Evolutionary conservation across 2,113 vertebrate species (phyloP).

Genomic region (Epinephelus lanceolatus): DNA sequence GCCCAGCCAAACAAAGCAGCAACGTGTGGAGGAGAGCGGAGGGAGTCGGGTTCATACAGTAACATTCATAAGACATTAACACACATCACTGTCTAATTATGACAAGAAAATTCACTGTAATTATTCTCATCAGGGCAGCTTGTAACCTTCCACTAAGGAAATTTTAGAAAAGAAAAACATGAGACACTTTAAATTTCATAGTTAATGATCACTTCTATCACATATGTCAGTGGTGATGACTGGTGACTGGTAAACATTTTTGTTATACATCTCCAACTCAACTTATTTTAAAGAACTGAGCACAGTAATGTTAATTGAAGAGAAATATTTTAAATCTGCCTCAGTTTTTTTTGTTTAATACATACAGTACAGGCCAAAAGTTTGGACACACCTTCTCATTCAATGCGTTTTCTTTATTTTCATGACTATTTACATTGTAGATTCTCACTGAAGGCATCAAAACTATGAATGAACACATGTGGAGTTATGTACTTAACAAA

Average conservation of each 20-base stretch:
- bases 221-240: not conserved
- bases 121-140: not conserved
- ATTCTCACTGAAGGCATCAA: too few species aligned
- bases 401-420: too few species aligned
- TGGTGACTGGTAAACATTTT: too few species aligned
- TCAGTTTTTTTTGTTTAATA: not conserved
- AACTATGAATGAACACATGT: too few species aligned
- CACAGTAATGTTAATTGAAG: not conserved
- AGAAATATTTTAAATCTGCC: not conserved
- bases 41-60: constrained; percentile 29
- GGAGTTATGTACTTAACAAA: too few species aligned
- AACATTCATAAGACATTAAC: not conserved
- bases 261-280: too few species aligned
- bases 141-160: not conserved
- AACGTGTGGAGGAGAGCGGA: not conserved
- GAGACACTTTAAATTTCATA: not conserved
- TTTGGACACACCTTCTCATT: too few species aligned
- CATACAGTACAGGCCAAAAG: too few species aligned
- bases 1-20: constrained; percentile 35
- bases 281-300: not conserved
- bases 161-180: too few species aligned
- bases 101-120: not conserved
- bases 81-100: not conserved
- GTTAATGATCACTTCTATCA: not conserved
- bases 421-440: too few species aligned